Conservation (phyloP, 2,113 vertebrate species). For the Clinocottus analis region DNA sequence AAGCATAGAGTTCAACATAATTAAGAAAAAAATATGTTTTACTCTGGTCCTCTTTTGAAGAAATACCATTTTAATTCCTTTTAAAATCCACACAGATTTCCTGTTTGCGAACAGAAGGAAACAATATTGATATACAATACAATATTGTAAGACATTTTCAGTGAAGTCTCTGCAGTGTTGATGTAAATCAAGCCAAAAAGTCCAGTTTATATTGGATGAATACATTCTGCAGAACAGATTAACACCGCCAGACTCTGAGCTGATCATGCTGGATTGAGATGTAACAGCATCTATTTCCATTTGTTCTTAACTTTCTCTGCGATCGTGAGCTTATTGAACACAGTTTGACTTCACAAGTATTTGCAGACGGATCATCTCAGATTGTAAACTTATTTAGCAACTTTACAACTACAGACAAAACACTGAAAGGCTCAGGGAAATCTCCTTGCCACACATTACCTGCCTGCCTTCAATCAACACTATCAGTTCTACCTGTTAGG, state of each 20-base stretch:
- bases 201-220: background rate
- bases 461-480: background rate
- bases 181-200: background rate
- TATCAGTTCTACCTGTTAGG: background rate
- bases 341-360: background rate
- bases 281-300: background rate
- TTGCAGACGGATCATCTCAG: background rate
- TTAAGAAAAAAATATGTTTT: background rate
- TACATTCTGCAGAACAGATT: background rate
- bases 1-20: background rate
- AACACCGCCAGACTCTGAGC: background rate
- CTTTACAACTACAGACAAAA: background rate
- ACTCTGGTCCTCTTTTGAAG: background rate
- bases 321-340: background rate
- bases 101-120: background rate
- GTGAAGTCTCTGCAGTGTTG: background rate
- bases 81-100: background rate
- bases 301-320: background rate
- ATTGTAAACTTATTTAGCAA: background rate
- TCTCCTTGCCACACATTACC: background rate
- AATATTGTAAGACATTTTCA: background rate
- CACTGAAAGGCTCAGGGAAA: background rate
- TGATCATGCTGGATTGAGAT: background rate
- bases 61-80: background rate
- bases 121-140: background rate